A percentile compares a stretch with the other conserved stretches of the same genome.
These are phyloP conservation scores for Plagiodera versicolora DNA, from an alignment of 2,888 invertebrate species.

Conservation along the genomic window DNA sequence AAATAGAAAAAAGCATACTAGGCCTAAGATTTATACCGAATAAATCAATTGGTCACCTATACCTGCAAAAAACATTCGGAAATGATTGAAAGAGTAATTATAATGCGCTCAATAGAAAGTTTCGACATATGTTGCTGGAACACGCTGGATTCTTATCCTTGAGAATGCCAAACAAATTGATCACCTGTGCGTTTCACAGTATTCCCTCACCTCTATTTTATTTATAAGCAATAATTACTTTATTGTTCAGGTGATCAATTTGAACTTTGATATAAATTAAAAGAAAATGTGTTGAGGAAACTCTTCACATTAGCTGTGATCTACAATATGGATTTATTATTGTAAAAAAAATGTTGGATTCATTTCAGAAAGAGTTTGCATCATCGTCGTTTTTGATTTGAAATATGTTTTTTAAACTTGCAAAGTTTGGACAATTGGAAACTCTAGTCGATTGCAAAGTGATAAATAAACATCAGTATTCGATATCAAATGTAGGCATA, in stretches of 20 bases:
- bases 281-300: constrained; percentile 44
- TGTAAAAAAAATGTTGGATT: neutral
- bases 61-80: constrained; percentile 31
- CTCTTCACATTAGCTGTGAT: constrained; percentile 55
- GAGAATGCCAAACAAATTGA: constrained; percentile 1
- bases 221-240: constrained; percentile 4
- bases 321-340: constrained; percentile 48
- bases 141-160: constrained; percentile 3
- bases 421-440: too few relatives aligned
- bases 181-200: constrained; percentile 7
- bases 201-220: constrained; percentile 1
- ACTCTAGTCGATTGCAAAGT: neutral
- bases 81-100: constrained; percentile 1
- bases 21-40: constrained; percentile 42
- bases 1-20: constrained; percentile 36
- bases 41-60: constrained; percentile 26
- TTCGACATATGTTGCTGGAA: neutral
- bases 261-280: constrained; percentile 18
- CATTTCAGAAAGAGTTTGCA: neutral
- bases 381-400: constrained; percentile 3
- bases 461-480: too few relatives aligned
- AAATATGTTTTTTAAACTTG: too few relatives aligned
- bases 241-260: constrained; percentile 17
- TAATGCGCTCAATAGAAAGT: neutral
- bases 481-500: too few relatives aligned